phyloP scores from a whole-genome alignment of 35 echinoderm and acorn worm genomes.

The Holothuria glaberrima region DNA sequence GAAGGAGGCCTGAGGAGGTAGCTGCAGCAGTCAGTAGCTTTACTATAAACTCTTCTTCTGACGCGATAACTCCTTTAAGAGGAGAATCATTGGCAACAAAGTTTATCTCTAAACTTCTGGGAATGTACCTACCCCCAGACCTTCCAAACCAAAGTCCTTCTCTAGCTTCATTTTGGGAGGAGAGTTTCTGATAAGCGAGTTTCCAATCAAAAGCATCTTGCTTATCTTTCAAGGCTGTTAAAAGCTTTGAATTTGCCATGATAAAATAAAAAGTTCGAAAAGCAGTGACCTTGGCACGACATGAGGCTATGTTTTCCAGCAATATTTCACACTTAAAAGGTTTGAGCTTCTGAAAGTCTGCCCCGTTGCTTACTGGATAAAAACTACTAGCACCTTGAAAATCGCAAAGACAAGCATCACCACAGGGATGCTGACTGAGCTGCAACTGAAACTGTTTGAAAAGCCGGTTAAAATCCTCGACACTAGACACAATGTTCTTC shows the following conservation, averaged over 20 bases:
- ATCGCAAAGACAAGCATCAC: slow-evolving; percentile 32
- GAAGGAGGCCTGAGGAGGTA: slow-evolving; percentile 77
- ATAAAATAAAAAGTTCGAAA: slow-evolving; percentile 74
- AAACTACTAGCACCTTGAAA: slow-evolving; percentile 7
- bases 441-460: slow-evolving; percentile 52
- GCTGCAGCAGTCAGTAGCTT: slow-evolving; percentile 78
- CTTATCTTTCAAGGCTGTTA: slow-evolving; percentile 40
- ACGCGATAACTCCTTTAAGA: slow-evolving; percentile 61
- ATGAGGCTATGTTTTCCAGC: slow-evolving; percentile 55
- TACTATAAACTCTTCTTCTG: slow-evolving; percentile 83
- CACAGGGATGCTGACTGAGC: slow-evolving; percentile 26
- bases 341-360: slow-evolving; percentile 6
- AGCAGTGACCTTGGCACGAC: slow-evolving; percentile 49
- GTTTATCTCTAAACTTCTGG: slow-evolving; percentile 31
- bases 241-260: slow-evolving; percentile 61
- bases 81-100: slow-evolving; percentile 54
- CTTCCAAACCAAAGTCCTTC: slow-evolving; percentile 30
- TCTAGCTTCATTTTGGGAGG: not conserved
- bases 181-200: not conserved
- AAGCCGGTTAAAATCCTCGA: slow-evolving; percentile 83
- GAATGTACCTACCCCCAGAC: slow-evolving; percentile 9
- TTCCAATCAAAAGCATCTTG: slow-evolving; percentile 67
- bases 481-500: slow-evolving; percentile 76
- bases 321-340: slow-evolving; percentile 60
- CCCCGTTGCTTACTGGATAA: not conserved